Base-by-base conservation (phyloP, 2,888 invertebrate species). In the Tupiocoris notatus region DNA sequence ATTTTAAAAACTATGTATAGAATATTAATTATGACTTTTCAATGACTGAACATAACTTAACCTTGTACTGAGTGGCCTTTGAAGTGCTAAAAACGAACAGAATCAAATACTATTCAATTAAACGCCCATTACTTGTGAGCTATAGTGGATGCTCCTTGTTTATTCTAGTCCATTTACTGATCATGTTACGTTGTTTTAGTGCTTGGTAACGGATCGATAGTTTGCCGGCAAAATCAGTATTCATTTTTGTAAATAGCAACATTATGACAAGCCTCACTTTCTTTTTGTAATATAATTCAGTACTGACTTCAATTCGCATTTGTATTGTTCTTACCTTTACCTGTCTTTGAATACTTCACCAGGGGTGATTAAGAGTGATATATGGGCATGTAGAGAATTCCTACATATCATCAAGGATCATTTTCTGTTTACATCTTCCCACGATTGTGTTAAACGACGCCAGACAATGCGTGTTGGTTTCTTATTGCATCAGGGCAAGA, bases 151-250 rank as follows among this genome's bases (percentile, higher is more conserved):
- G 39, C 12, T 63, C 17, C 58, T 24, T 1, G 24, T 70, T 59
- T 59, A 59, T 70, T 70, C 70, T 70, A 70, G 70, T 70, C 70
- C 17, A 59, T 57, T 68, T 58, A 20, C 56, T 58, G 68, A 70
- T 59, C 70, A 70, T 70, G 25, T 24, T 70, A 58, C 23, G 57
- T 1, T 68, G 58, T 57, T 20, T 22, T 58, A 21, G 17, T 0
- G 23, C n/a, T 20, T 67, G 57, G 56, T n/a, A 39, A 39, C 39
- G 39, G 39, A 56, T 67, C 12, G 59, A 58, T 70, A 58, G 24
- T 57, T 21, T 59, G 59, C 57, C 68, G 58, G 3, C 70, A 70
- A 58, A 56, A 57, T 70, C 70, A 70, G 70, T 70, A 70, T 70
- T 70, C 25, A 67, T 67, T 20, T 18, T 22, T 67, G 56, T 3